Percentiles rank a stretch among this genome's conserved stretches.
phyloP scores from a whole-genome alignment of 2,888 invertebrate genomes.

The Ashinkailepas kermadecensis region DNA sequence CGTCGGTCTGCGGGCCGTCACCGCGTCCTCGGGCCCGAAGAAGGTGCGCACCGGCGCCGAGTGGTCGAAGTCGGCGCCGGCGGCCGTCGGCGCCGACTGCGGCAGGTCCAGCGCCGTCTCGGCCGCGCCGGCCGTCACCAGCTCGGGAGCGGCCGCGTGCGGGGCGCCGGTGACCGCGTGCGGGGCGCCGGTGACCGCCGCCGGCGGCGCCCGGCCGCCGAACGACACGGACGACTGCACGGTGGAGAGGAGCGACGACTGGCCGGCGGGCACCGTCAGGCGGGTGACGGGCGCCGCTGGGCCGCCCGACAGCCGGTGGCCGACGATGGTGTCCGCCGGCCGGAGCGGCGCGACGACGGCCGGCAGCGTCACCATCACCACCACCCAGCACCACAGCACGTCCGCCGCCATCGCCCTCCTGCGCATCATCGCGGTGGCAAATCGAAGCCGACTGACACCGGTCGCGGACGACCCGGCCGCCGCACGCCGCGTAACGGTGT shows the following conservation, averaged over 20 bases:
- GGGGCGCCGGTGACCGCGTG: neutral
- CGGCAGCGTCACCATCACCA: neutral
- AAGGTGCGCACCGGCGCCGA: neutral
- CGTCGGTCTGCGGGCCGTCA: neutral
- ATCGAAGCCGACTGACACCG: too few relatives aligned
- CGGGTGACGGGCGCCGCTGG: neutral
- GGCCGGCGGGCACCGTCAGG: neutral
- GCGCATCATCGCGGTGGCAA: too few relatives aligned
- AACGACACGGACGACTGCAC: neutral
- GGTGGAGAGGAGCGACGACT: neutral
- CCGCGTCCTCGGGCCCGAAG: conserved; percentile 3
- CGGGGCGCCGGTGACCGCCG: neutral
- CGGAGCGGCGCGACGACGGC: neutral
- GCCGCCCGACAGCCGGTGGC: neutral
- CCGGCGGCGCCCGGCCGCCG: neutral
- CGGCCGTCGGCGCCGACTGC: neutral
- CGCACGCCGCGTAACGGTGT: too few relatives aligned
- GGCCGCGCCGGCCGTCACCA: neutral
- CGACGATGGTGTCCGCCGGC: neutral
- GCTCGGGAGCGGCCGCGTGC: neutral
- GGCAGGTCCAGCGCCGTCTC: neutral
- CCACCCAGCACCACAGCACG: too few relatives aligned
- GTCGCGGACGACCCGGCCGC: too few relatives aligned
- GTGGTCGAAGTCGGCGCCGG: neutral
- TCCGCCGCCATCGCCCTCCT: too few relatives aligned